These are phyloP conservation scores for Colistium nudipinnis DNA, from an alignment of 2,113 vertebrate genomes.

Conservation along the genomic window DNA sequence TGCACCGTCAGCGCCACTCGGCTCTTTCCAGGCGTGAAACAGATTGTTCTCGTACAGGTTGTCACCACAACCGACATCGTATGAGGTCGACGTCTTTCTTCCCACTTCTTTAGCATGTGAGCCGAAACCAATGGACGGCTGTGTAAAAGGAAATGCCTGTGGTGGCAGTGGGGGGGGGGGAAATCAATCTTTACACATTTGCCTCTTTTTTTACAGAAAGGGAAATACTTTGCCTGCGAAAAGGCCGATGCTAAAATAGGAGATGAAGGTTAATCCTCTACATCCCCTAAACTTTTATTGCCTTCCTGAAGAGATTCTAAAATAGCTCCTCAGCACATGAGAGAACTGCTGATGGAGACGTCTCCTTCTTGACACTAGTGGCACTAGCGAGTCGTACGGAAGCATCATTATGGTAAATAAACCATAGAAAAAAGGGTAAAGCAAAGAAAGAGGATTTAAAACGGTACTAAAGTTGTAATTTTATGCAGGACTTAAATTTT, in stretches of 20 bases:
- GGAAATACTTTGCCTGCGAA: neutral
- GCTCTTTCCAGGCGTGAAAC: conserved; percentile 51
- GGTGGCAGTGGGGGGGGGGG: neutral
- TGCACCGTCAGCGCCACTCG: conserved; percentile 56
- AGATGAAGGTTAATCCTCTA: conserved; percentile 19
- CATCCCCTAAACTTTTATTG: conserved; percentile 31
- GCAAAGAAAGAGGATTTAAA: neutral
- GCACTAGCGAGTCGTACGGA: neutral
- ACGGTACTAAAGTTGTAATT: no score
- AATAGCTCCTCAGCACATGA: conserved; percentile 1
- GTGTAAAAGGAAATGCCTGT: neutral
- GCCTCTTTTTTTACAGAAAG: neutral
- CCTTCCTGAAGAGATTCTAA: conserved; percentile 10
- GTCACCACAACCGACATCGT: conserved; percentile 27
- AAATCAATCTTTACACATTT: neutral
- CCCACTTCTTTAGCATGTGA: conserved; percentile 11
- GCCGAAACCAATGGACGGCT: neutral
- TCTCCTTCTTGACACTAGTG: conserved; percentile 5
- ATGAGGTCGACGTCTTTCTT: conserved; percentile 20
- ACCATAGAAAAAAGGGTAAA: neutral
- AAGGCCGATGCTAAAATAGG: neutral
- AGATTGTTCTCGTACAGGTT: conserved; percentile 44
- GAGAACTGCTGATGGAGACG: conserved; percentile 9
- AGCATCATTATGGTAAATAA: neutral
- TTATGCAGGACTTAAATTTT: no score